Evolutionary conservation across 1,140 invertebrate species (phyloP), one percentile per base, ranked within the genome.

Genomic region (Eulimnadia texana): DNA sequence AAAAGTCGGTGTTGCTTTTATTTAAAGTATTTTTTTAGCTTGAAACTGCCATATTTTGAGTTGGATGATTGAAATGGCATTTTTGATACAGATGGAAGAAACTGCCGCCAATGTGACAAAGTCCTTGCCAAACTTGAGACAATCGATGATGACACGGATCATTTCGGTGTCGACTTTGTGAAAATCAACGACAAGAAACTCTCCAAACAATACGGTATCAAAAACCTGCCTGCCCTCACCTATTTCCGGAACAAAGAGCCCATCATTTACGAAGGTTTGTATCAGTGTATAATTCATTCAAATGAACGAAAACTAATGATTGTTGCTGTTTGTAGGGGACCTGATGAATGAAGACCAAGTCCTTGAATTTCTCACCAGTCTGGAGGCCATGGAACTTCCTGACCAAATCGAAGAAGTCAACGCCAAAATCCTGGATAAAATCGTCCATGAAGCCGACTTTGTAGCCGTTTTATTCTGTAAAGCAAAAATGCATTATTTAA

Each of bases 351-450:
- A 93, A 75, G 89, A 90, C 74, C 86, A 53, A 67, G 90, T 94
- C 61, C 75, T 94, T 66, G 90, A 93, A 76, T 95, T 94, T 76
- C 76, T 95, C 57, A 93, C 90, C 57, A 91, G 89, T 72, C 79
- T 93, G 66, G 90, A 93, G 77, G 88, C 90, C 64, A 92, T 94
- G 88, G 90, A 93, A 71, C 74, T 90, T 67, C 90, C 91, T n/a
- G 90, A 94, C 73, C 80, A 90, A 73, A 94, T 95, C 70, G 91
- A 94, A 78, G 91, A 94, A 80, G 91, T 94, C 23, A 93, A 93
- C 74, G 78, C 88, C 24, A 90, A 89, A 74, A 93, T 93, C 68
- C 77, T 95, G 62, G 79, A 82, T 50, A 93, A 93, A 76, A 90
- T 94, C 67, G 86, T 95, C 63, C 87, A 93, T 74, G 89, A 93